Base-by-base conservation (phyloP, 2,888 invertebrate genomes). In the Rosalia funebris region DNA sequence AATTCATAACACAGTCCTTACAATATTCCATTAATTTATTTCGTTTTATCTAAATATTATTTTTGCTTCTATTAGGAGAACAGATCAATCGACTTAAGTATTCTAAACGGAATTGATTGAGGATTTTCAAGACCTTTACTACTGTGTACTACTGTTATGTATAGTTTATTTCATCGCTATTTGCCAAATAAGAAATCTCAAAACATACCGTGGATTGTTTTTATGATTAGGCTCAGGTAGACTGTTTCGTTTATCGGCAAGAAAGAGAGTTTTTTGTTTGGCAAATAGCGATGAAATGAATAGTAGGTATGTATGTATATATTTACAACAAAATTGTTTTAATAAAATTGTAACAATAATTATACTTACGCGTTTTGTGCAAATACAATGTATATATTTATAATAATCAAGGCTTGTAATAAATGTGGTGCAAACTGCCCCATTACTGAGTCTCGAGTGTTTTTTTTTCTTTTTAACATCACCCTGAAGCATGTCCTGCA, bases 321-420 rank as follows among this genome's bases (percentile, higher is more conserved):
- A 25, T 25, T 25, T 25, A 25, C 7, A 25, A 25, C 3, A 25
- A 25, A 25, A 25, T 25, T 25, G 7, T 5, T 25, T 5, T 25
- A 7, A 5, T 25, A n/a, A n/a, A n/a, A 7, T 25, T 25, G 25
- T 25, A 25, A 5, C 7, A 5, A 25, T 25, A 5, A 5, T 25
- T 5, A 19, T 31, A 19, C 44, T 36, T 44, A 32, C 34, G 41
- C 4, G 12, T 42, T 34, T 12, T 50, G n/a, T 4, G 39, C 10
- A 34, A 34, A 36, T n/a, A n/a, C 20, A 19, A 37, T n/a, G n/a
- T n/a, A n/a, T n/a, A n/a, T n/a, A n/a, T n/a, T n/a, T n/a, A n/a
- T n/a, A n/a, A n/a, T n/a, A n/a, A n/a, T n/a, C 32, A 53, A 32
- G 17, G 42, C 37, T 42, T 11, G 25, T 9, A 42, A 2, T 42